Evolutionary conservation across 2,888 invertebrate species (phyloP).

Genomic region (Carcina quercana): DNA sequence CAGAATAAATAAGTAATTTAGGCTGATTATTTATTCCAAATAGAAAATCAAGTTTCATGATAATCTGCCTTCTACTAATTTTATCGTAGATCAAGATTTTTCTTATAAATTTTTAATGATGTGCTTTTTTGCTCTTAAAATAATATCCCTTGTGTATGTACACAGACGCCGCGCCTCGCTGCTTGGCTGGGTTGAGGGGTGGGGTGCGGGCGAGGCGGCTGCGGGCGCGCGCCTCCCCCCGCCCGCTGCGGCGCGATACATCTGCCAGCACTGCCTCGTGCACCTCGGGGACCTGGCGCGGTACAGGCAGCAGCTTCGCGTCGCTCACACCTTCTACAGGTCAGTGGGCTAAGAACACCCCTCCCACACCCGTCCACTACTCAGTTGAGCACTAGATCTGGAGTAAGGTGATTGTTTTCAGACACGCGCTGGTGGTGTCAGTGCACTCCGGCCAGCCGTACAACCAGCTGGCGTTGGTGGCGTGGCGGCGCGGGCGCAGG

Average conservation of each 20-base stretch:
- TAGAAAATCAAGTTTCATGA: no score
- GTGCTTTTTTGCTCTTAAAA: no score
- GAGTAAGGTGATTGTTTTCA: slow-evolving; percentile 26
- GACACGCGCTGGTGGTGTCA: slow-evolving; percentile 83
- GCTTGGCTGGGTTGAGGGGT: slow-evolving; percentile 56
- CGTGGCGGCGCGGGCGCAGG: slow-evolving; percentile 86
- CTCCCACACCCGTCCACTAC: no score
- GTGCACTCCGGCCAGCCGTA: slow-evolving; percentile 91
- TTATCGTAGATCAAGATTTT: no score
- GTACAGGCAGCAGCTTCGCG: slow-evolving; percentile 85
- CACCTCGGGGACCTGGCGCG: slow-evolving; percentile 92
- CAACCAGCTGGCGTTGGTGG: slow-evolving; percentile 89
- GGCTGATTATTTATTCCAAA: no score
- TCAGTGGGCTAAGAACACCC: slow-evolving; percentile 29
- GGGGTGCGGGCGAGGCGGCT: slow-evolving; percentile 39
- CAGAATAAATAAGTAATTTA: no score
- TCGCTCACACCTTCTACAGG: slow-evolving; percentile 90
- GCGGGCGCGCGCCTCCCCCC: slow-evolving; percentile 57
- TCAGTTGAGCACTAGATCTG: no score
- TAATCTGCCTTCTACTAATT: no score
- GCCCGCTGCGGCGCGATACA: slow-evolving; percentile 85
- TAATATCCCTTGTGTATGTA: no score
- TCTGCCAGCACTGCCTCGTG: slow-evolving; percentile 91
- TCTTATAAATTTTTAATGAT: no score
- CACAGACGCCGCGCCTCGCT: slow-evolving; percentile 57